Conservation (phyloP, 1,140 invertebrate species). For the Euwallacea similis region DNA sequence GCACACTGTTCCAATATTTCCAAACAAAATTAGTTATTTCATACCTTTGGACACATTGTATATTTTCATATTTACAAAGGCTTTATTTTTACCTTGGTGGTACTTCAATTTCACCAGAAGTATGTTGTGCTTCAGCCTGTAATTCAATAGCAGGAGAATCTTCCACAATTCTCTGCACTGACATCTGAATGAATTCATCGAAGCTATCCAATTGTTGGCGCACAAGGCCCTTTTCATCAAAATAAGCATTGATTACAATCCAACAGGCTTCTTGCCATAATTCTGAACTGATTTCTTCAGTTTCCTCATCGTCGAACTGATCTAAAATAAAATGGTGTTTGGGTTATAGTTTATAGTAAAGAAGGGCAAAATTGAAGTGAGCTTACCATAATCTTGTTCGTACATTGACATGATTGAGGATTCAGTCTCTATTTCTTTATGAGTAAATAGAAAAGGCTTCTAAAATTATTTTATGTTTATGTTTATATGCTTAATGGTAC, state of each 20-base stretch:
- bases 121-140: constrained; percentile 96
- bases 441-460: too few species aligned
- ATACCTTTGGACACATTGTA: too few species aligned
- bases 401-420: constrained; percentile 43
- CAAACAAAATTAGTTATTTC: too few species aligned
- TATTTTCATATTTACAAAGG: constrained; percentile 50
- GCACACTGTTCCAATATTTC: too few species aligned
- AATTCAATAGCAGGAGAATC: constrained; percentile 97
- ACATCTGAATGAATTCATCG: constrained; percentile 99
- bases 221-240: constrained; percentile 99
- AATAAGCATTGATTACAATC: constrained; percentile 99
- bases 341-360: neutral
- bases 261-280: constrained; percentile 99
- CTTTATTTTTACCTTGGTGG: constrained; percentile 74
- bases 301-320: constrained; percentile 75
- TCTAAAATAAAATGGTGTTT: constrained; percentile 53
- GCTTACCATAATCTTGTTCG: constrained; percentile 52
- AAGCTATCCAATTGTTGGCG: constrained; percentile 98
- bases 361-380: neutral
- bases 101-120: constrained; percentile 86
- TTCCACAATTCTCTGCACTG: constrained; percentile 97
- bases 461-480: too few species aligned
- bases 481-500: too few species aligned
- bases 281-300: constrained; percentile 90
- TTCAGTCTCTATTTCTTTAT: neutral